Evolutionary conservation across 1,140 invertebrate genomes (phyloP).

Genomic region (Panagrolaimus sp.): DNA sequence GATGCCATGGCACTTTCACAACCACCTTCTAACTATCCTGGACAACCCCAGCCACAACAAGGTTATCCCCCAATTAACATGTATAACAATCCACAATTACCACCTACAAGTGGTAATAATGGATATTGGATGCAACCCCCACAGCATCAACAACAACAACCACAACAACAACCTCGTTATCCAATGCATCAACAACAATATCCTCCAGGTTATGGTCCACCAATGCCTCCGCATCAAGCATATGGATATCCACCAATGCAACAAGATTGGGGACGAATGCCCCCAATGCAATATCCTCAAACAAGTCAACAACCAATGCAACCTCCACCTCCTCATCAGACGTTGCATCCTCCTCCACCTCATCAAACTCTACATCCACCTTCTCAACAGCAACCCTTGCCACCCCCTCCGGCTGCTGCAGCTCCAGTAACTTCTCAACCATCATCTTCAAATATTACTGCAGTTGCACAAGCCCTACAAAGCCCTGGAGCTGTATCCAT

Average conservation of each 20-base stretch:
- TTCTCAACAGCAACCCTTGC: neutral
- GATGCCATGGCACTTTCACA: neutral
- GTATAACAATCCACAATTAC: too few relatives aligned
- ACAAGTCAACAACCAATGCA: neutral
- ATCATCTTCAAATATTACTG: neutral
- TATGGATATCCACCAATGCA: neutral
- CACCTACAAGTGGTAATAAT: too few relatives aligned
- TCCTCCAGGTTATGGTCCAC: neutral
- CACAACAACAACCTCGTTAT: slow-evolving; percentile 1
- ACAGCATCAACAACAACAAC: neutral
- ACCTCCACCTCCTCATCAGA: neutral
- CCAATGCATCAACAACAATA: neutral
- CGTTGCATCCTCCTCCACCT: neutral
- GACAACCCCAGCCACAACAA: neutral
- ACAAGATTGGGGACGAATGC: slow-evolving; percentile 2
- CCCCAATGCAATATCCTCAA: neutral
- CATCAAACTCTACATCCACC: neutral
- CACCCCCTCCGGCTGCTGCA: neutral
- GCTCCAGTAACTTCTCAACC: slow-evolving; percentile 35
- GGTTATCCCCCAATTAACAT: neutral
- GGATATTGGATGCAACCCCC: too few relatives aligned
- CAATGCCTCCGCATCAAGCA: neutral
- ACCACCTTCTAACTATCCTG: neutral
- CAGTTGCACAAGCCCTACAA: neutral
- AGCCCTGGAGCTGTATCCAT: neutral